Percentiles rank a stretch among this genome's conserved stretches.
Evolutionary conservation across 2,888 invertebrate species (phyloP).

Genomic region (Colostygia pectinataria): DNA sequence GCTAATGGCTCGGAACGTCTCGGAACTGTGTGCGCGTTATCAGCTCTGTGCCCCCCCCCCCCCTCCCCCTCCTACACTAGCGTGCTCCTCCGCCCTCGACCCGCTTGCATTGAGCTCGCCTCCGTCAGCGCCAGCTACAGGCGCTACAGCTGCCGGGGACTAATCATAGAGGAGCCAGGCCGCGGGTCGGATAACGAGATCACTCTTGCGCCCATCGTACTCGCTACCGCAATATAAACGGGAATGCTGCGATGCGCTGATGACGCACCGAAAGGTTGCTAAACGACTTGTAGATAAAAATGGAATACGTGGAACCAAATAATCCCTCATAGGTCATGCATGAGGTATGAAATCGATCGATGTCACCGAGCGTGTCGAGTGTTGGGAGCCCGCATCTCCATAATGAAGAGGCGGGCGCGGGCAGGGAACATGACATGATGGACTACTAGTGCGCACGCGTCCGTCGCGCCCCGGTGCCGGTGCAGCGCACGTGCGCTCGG

Average conservation of each 20-base stretch:
- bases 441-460: no score
- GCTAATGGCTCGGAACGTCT: conserved; percentile 74
- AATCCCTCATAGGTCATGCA: background rate
- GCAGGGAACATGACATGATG: conserved; percentile 4
- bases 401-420: background rate
- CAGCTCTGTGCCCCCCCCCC: conserved; percentile 36
- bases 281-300: background rate
- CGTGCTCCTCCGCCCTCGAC: conserved; percentile 45
- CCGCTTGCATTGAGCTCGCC: conserved; percentile 49
- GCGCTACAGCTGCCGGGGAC: no score
- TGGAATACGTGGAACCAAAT: background rate
- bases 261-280: background rate
- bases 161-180: no score
- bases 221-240: no score
- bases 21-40: conserved; percentile 66
- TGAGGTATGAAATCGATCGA: background rate
- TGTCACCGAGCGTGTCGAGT: background rate
- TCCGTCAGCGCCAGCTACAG: conserved; percentile 1
- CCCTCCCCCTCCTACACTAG: conserved; percentile 17
- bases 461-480: background rate
- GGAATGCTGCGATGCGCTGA: background rate
- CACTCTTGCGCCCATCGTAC: no score
- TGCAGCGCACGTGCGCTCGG: background rate
- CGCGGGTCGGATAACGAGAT: no score
- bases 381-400: conserved; percentile 4